Conservation (phyloP, 2,888 invertebrate genomes). For the Drosophila pseudotakahashii region DNA sequence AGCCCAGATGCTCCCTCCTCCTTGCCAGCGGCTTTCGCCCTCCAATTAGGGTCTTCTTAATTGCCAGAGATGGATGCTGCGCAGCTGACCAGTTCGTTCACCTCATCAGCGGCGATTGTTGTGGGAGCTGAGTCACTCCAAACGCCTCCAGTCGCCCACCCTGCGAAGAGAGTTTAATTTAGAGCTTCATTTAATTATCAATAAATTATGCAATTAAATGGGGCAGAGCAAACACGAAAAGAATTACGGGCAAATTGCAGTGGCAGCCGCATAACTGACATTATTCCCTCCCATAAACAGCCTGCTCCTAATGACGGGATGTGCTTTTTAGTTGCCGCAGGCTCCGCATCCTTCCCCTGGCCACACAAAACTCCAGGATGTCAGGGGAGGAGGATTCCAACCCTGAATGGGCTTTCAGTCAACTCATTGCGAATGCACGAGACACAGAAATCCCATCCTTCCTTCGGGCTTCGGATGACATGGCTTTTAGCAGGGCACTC, state of each 20-base stretch:
- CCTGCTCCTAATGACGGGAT: constrained; percentile 57
- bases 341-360: constrained; percentile 16
- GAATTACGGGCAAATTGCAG: constrained; percentile 34
- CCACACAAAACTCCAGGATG: constrained; percentile 5
- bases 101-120: constrained; percentile 65
- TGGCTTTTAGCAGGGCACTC: constrained; percentile 29
- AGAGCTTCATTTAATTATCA: constrained; percentile 70
- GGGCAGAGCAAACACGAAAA: constrained; percentile 12
- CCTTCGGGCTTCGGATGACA: constrained; percentile 51
- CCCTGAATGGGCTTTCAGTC: constrained; percentile 36
- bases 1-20: constrained; percentile 18
- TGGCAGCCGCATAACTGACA: constrained; percentile 20
- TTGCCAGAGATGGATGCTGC: constrained; percentile 30
- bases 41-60: constrained; percentile 42
- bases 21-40: too few relatives aligned
- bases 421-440: constrained; percentile 36
- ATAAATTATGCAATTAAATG: constrained; percentile 76
- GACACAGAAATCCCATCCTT: constrained; percentile 26
- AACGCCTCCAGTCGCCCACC: constrained; percentile 15
- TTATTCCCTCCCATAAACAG: constrained; percentile 5
- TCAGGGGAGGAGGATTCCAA: constrained; percentile 2
- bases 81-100: constrained; percentile 42
- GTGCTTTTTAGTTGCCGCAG: constrained; percentile 55
- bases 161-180: constrained; percentile 28
- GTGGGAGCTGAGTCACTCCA: constrained; percentile 51